A percentile compares a stretch with the other conserved stretches of the same genome.
Evolutionary conservation across 2,888 invertebrate genomes (phyloP).

Genomic region (Trypoxylon attenuatum): DNA sequence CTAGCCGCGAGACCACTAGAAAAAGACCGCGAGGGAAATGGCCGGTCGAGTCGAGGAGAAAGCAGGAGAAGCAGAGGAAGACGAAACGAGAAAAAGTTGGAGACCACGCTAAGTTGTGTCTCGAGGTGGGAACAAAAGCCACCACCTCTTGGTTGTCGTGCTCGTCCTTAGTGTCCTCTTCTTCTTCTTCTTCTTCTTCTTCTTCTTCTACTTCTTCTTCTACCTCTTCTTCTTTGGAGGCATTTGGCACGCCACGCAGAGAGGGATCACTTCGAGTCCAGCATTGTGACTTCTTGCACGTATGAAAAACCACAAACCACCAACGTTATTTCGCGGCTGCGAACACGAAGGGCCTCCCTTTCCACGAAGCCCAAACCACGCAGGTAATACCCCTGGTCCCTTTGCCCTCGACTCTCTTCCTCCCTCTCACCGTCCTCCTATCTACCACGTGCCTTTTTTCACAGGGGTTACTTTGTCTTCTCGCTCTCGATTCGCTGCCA

Average conservation of each 20-base stretch:
- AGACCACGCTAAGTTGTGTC: constrained; percentile 21
- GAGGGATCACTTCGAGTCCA: constrained; percentile 44
- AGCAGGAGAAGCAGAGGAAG: constrained; percentile 11
- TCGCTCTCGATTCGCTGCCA: constrained; percentile 9
- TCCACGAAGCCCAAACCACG: constrained; percentile 46
- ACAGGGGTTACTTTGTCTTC: neutral
- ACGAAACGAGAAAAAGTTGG: constrained; percentile 50
- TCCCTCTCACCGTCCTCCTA: constrained; percentile 15
- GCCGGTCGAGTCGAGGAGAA: neutral
- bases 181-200: constrained; percentile 8
- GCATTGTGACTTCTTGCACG: constrained; percentile 61
- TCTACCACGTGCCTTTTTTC: constrained; percentile 1
- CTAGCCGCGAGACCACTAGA: neutral
- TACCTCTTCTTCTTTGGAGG: constrained; percentile 6
- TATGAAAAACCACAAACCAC: constrained; percentile 66
- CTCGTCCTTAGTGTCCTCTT: constrained; percentile 22
- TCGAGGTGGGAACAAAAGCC: constrained; percentile 60
- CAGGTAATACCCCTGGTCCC: constrained; percentile 40
- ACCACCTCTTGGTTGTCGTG: constrained; percentile 41
- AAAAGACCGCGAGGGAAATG: constrained; percentile 22
- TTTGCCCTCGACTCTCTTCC: neutral
- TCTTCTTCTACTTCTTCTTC: constrained; percentile 7
- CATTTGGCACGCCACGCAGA: constrained; percentile 39
- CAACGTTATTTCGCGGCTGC: constrained; percentile 61
- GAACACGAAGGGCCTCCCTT: constrained; percentile 53